These are phyloP conservation scores for Pterophyllum scalare DNA, from an alignment of 2,113 vertebrate species.

Conservation along the genomic window DNA sequence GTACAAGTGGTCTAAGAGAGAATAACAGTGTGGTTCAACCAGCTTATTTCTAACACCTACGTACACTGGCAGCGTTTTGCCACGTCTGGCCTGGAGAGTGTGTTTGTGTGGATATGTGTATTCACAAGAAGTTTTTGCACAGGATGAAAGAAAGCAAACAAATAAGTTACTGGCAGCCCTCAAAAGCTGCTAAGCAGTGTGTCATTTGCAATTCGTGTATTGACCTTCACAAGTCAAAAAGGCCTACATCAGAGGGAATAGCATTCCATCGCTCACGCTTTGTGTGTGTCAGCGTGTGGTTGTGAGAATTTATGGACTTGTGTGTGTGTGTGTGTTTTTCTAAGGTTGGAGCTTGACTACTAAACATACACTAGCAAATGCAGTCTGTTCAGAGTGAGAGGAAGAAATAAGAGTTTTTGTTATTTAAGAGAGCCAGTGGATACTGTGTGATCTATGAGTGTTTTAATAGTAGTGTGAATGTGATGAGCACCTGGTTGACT, in stretches of 20 bases:
- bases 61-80: conserved; percentile 33
- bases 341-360: conserved; percentile 22
- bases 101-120: background rate
- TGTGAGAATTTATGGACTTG: background rate
- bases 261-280: background rate
- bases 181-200: conserved; percentile 40
- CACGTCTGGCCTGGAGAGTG: conserved; percentile 19
- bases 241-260: conserved; percentile 32
- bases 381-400: background rate
- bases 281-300: background rate
- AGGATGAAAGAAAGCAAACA: conserved; percentile 34
- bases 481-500: conserved; percentile 54
- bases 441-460: conserved; percentile 7
- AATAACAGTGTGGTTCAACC: conserved; percentile 28
- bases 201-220: conserved; percentile 41
- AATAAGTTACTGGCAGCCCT: conserved; percentile 48
- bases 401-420: background rate
- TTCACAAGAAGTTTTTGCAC: background rate
- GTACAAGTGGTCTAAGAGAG: conserved; percentile 37
- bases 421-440: background rate
- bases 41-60: conserved; percentile 36
- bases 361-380: background rate
- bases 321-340: background rate
- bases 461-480: conserved; percentile 80
- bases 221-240: conserved; percentile 62